Evolutionary conservation across 1,140 invertebrate species (phyloP), one percentile per base, ranked within the genome.

Genomic region (Caerostris extrusa): DNA sequence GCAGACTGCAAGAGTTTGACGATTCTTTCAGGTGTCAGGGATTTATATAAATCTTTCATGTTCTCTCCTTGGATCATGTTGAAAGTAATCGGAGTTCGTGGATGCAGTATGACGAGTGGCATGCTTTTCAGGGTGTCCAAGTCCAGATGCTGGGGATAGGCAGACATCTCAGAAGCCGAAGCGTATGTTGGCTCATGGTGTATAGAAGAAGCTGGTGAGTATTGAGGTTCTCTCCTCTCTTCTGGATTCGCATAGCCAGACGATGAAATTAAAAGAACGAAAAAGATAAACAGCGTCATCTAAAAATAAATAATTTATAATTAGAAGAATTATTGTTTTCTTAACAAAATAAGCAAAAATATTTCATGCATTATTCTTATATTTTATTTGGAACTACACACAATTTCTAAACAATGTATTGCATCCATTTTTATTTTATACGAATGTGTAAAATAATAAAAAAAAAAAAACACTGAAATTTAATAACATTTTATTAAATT

Each of bases 41-140:
- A 53, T 10, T 53, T 77, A 34, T 77, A 53, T 3, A 53, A 7
- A 14, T 77, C 71, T 5, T 56, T n/a, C 56, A 83, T 57, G 8
- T 57, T 58, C 55, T 83, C 82, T 5, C 56, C 82, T 7, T 17
- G 56, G 3, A 83, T 8, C 55, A 83, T 83, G 2, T 58, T 83
- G 14, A 83, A 12, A 6, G n/a, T n/a, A 7, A 83, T 56, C 7
- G 58, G 86, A 3, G 50, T 67, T 17, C 14, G 58, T 3, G 91
- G 85, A 4, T 81, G 83, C 7, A 93, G 5, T 12, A 93, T 77
- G 67, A 86, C 58, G 3, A 93, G 61, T 1, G 91, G 91, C 64
- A 88, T 88, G 55, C 77, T 88, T n/a, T 77, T 60, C 56, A 93
- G 8, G 8, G 91, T n/a, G 19, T n/a, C 61, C 17, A 93, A n/a